Percentiles rank a stretch among this genome's conserved stretches.
phyloP scores from a whole-genome alignment of 2,888 invertebrate genomes.

The Meteorus cinctellus region DNA sequence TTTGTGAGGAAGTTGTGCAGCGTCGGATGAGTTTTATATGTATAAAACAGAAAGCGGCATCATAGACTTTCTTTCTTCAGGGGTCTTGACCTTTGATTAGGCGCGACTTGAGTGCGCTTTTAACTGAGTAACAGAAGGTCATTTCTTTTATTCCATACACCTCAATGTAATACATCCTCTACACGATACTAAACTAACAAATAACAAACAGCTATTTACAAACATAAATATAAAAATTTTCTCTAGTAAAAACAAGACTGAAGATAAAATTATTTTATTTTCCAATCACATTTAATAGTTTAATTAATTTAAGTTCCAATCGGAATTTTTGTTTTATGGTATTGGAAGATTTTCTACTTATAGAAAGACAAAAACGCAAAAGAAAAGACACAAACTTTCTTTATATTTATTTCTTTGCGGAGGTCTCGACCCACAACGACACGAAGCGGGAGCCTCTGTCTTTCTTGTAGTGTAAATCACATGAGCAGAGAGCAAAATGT shows the following conservation, averaged over 20 bases:
- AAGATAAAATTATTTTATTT: not conserved
- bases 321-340: not conserved
- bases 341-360: not conserved
- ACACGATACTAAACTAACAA: not conserved
- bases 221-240: not conserved
- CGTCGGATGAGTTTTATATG: not conserved
- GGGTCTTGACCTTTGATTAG: conserved; percentile 50
- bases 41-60: conserved; percentile 49
- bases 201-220: not conserved
- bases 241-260: not conserved
- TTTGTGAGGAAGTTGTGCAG: not conserved
- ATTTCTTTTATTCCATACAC: not conserved
- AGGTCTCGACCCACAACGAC: conserved; percentile 31
- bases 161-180: not conserved
- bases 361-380: not conserved
- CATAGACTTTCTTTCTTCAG: conserved; percentile 44
- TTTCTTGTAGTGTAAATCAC: conserved; percentile 9
- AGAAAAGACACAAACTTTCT: not conserved
- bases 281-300: not conserved
- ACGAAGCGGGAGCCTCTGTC: conserved; percentile 5
- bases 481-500: not conserved
- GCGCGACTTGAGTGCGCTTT: not conserved
- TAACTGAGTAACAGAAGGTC: not conserved
- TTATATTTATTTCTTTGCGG: conserved; percentile 12
- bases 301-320: not conserved